A percentile compares a stretch with the other conserved stretches of the same genome.
These are phyloP conservation scores for Ectemnius cavifrons DNA, from an alignment of 2,888 invertebrate genomes.

Conservation along the genomic window DNA sequence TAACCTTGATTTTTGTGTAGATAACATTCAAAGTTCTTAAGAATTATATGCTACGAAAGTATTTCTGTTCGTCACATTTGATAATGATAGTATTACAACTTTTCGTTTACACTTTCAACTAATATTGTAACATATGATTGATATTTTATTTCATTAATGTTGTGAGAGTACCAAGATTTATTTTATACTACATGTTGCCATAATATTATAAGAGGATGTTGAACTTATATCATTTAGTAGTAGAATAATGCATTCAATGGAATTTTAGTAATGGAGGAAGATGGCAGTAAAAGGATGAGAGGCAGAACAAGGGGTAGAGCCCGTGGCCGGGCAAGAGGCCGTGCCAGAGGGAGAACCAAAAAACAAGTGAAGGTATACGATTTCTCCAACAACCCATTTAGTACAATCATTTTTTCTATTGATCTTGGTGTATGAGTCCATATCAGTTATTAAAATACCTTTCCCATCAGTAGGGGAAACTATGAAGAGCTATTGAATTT, in stretches of 20 bases:
- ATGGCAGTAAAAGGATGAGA: constrained; percentile 82
- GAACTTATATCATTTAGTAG: constrained; percentile 4
- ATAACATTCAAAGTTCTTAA: background rate
- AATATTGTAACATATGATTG: too few relatives aligned
- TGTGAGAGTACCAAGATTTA: too few relatives aligned
- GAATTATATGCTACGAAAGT: too few relatives aligned
- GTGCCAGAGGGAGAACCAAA: constrained; percentile 85
- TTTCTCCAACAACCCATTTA: background rate
- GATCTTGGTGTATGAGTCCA: constrained; percentile 3
- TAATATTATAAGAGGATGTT: too few relatives aligned
- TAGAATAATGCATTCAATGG: constrained; percentile 18
- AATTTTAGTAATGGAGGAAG: constrained; percentile 77
- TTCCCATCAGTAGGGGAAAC: too few relatives aligned
- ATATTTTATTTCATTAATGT: too few relatives aligned
- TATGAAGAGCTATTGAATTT: too few relatives aligned
- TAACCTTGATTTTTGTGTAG: constrained; percentile 38
- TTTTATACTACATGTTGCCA: too few relatives aligned
- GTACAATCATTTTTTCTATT: background rate
- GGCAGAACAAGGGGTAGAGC: constrained; percentile 89
- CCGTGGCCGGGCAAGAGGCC: constrained; percentile 86
- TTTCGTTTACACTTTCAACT: too few relatives aligned
- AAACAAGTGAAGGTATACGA: constrained; percentile 83
- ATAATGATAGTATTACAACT: too few relatives aligned
- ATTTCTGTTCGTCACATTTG: too few relatives aligned
- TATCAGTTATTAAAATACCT: too few relatives aligned